Evolutionary conservation across 1,140 invertebrate genomes (phyloP).

Genomic region (Varroa destructor): DNA sequence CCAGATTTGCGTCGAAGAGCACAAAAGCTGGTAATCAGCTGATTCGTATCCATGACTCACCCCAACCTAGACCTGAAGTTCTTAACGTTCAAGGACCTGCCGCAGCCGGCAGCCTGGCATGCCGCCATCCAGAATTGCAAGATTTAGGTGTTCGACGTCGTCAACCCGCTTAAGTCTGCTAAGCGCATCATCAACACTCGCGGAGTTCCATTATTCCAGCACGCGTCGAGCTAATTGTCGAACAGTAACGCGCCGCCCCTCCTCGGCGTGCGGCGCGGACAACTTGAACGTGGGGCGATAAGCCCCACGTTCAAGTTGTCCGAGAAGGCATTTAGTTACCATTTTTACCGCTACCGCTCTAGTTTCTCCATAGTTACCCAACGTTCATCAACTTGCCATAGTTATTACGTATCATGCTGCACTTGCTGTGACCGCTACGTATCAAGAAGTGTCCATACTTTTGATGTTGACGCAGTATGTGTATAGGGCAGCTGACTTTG

Average conservation of each 20-base stretch:
- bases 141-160: conserved; percentile 1
- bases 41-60: conserved; percentile 15
- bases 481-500: background rate
- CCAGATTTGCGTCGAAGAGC: conserved; percentile 7
- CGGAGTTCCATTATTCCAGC: background rate
- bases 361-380: background rate
- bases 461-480: background rate
- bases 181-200: conserved; percentile 21
- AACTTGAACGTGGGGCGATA: background rate
- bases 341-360: background rate
- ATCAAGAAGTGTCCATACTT: background rate
- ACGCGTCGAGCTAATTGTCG: conserved; percentile 9
- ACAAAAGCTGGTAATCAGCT: conserved; percentile 1
- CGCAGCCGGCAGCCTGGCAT: background rate
- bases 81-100: conserved; percentile 16
- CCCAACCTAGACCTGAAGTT: background rate
- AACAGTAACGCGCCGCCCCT: conserved; percentile 3
- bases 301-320: background rate
- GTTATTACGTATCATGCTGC: background rate
- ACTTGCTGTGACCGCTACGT: conserved; percentile 1
- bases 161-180: conserved; percentile 1
- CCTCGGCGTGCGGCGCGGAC: no score
- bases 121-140: background rate
- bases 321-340: background rate
- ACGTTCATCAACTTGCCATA: background rate